Evolutionary conservation across 2,888 invertebrate species (phyloP).

Genomic region (Drosophila monieri): DNA sequence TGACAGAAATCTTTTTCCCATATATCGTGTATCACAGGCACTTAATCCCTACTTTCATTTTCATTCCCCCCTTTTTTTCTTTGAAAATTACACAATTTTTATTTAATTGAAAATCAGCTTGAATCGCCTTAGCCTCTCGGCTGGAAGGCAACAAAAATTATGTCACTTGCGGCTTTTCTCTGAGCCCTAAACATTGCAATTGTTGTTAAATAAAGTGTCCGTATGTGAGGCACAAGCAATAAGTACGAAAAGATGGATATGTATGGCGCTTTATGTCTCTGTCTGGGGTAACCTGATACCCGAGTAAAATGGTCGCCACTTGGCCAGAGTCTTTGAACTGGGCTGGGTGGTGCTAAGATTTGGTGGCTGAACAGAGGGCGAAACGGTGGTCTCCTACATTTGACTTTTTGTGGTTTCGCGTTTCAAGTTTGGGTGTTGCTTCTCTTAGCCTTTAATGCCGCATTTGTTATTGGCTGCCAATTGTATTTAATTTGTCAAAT

Average conservation of each 20-base stretch:
- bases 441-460: conserved; percentile 10
- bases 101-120: conserved; percentile 60
- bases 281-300: conserved; percentile 67
- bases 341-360: conserved; percentile 12
- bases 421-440: conserved; percentile 26
- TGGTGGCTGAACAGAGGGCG: conserved; percentile 14
- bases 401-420: conserved; percentile 32
- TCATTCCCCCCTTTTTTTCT: conserved; percentile 44
- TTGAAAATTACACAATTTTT: conserved; percentile 68
- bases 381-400: conserved; percentile 18
- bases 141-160: conserved; percentile 56
- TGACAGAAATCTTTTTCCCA: conserved; percentile 23
- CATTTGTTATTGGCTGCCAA: conserved; percentile 42
- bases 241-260: conserved; percentile 4
- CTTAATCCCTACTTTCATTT: conserved; percentile 57
- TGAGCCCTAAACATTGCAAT: conserved; percentile 43
- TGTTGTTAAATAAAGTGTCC: conserved; percentile 51
- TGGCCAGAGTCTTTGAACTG: conserved; percentile 6
- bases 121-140: conserved; percentile 60
- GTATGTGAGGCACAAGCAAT: conserved; percentile 1
- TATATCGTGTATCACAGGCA: conserved; percentile 42
- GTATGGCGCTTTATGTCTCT: conserved; percentile 19
- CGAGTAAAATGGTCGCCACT: conserved; percentile 53
- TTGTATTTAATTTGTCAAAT: conserved; percentile 65
- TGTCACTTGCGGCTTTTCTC: conserved; percentile 70